A percentile compares a stretch with the other conserved stretches of the same genome.
Evolutionary conservation across 2,888 invertebrate genomes (phyloP).

Genomic region (Trichogramma evanescens): DNA sequence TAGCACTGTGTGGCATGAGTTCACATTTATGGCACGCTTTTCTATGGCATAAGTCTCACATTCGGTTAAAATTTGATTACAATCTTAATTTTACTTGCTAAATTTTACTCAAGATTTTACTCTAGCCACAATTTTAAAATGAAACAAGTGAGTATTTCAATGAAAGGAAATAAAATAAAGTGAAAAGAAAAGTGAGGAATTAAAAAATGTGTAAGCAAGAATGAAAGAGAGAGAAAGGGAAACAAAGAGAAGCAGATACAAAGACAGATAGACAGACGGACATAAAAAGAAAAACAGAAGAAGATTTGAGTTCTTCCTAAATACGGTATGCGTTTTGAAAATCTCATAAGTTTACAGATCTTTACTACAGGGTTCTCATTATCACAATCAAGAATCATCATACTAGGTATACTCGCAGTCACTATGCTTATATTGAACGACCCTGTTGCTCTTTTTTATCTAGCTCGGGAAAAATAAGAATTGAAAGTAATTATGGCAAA

Average conservation of each 20-base stretch:
- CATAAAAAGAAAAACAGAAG: too few species aligned
- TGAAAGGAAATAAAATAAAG: conserved; percentile 17
- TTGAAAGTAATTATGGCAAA: conserved; percentile 20
- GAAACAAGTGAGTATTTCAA: conserved; percentile 2
- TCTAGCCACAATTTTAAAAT: conserved; percentile 16
- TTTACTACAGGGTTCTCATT: conserved; percentile 26
- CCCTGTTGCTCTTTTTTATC: conserved; percentile 13
- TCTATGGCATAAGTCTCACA: too few species aligned
- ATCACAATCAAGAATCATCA: too few species aligned
- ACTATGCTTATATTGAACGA: conserved; percentile 26
- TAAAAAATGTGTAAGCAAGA: conserved; percentile 2
- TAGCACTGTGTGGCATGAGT: too few species aligned
- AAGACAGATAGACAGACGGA: conserved; percentile 8
- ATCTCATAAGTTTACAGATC: conserved; percentile 19
- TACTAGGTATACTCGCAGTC: conserved; percentile 15
- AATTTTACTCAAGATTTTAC: not conserved
- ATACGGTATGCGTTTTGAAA: conserved; percentile 7
- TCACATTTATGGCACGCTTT: too few species aligned
- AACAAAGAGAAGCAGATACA: conserved; percentile 13
- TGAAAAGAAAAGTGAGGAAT: conserved; percentile 10
- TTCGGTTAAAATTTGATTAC: too few species aligned
- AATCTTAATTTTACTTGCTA: too few species aligned
- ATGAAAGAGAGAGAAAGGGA: conserved; percentile 16
- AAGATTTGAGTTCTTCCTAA: too few species aligned
- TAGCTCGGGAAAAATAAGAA: conserved; percentile 2